phyloP scores from a whole-genome alignment of 2,888 invertebrate species.

The Drosophila mimica region DNA sequence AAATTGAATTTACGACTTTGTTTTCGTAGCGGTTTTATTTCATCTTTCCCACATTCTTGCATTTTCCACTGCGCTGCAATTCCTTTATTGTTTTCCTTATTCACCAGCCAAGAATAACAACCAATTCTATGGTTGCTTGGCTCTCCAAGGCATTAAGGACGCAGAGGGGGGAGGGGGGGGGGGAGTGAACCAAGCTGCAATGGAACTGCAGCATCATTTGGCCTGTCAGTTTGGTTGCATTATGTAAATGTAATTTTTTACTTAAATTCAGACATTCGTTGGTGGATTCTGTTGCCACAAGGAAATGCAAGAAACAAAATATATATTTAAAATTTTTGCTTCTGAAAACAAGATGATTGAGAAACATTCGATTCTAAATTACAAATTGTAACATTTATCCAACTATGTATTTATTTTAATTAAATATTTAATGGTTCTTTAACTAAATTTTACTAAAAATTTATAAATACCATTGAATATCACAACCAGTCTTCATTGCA shows the following conservation, averaged over 20 bases:
- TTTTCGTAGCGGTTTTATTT: conserved; percentile 78
- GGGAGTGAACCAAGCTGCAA: conserved; percentile 1
- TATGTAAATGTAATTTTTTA: conserved; percentile 77
- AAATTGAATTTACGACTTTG: conserved; percentile 83
- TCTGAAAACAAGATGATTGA: neutral
- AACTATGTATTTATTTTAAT: neutral
- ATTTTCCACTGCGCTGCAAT: conserved; percentile 40
- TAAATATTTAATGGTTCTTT: neutral
- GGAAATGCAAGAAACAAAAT: neutral
- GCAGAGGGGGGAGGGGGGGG: neutral
- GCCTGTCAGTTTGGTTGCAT: conserved; percentile 73
- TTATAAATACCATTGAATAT: neutral
- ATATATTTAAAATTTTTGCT: neutral
- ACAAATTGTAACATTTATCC: neutral
- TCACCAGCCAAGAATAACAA: conserved; percentile 64
- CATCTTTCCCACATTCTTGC: conserved; percentile 44
- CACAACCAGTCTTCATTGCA: neutral
- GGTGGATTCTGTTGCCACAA: neutral
- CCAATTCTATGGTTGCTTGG: conserved; percentile 16
- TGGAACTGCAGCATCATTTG: conserved; percentile 40
- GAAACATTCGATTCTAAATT: neutral
- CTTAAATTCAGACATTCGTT: conserved; percentile 36
- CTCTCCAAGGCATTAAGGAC: neutral
- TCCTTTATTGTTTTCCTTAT: conserved; percentile 67
- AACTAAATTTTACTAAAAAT: neutral